A percentile compares a stretch with the other conserved stretches of the same genome.
Evolutionary conservation across 2,888 invertebrate species (phyloP).

Genomic region (Drosophila tripunctata): DNA sequence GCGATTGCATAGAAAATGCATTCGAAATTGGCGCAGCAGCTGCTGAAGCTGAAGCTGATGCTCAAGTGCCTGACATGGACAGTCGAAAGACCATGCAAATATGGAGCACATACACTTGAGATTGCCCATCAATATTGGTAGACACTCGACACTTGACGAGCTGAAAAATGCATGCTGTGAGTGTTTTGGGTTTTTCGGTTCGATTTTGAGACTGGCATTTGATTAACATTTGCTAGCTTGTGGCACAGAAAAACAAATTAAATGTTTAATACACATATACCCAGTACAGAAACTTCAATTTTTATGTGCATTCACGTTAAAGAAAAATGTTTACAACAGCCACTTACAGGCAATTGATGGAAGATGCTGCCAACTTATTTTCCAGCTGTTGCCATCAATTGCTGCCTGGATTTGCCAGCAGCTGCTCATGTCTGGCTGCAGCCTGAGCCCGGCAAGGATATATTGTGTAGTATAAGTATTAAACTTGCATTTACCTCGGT

Average conservation of each 20-base stretch:
- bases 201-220: conserved; percentile 25
- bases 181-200: conserved; percentile 1
- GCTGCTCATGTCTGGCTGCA: not conserved
- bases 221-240: conserved; percentile 57
- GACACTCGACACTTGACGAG: conserved; percentile 60
- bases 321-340: conserved; percentile 56
- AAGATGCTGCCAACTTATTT: conserved; percentile 42
- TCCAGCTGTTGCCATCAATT: conserved; percentile 66
- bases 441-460: conserved; percentile 29
- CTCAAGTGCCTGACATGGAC: conserved; percentile 30
- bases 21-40: conserved; percentile 52
- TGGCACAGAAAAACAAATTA: conserved; percentile 38
- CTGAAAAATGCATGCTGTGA: not conserved
- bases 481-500: conserved; percentile 15
- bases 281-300: conserved; percentile 23
- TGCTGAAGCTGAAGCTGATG: not conserved
- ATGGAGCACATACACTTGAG: conserved; percentile 58
- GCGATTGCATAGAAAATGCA: conserved; percentile 66
- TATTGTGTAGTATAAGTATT: no score
- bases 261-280: conserved; percentile 10
- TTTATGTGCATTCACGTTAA: conserved; percentile 44
- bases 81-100: conserved; percentile 61
- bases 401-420: conserved; percentile 29
- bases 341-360: conserved; percentile 68
- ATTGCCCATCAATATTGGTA: conserved; percentile 69